phyloP scores from a whole-genome alignment of 2,113 vertebrate genomes.

The Psettodes erumei region DNA sequence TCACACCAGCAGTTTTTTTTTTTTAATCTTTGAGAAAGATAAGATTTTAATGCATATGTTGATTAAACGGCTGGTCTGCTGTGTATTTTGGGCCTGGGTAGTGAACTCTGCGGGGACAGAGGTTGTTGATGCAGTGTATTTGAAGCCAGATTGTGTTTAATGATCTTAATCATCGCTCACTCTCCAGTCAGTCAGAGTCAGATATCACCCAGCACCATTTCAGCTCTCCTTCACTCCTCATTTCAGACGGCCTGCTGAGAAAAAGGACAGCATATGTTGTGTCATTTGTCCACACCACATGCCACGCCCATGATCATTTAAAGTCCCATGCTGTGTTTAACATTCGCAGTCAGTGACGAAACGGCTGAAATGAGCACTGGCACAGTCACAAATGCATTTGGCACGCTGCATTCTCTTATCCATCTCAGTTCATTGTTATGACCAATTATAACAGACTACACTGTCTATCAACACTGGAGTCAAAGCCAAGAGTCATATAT shows the following conservation, averaged over 20 bases:
- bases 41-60: constrained; percentile 17
- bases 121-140: constrained; percentile 25
- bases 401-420: constrained; percentile 39
- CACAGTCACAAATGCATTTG: constrained; percentile 46
- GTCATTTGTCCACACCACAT: constrained; percentile 74
- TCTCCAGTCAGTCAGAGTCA: constrained; percentile 40
- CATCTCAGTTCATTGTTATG: constrained; percentile 39
- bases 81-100: not conserved
- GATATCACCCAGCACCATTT: constrained; percentile 32
- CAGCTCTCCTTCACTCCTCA: constrained; percentile 56
- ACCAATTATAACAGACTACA: constrained; percentile 43
- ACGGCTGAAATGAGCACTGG: constrained; percentile 24
- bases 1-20: constrained; percentile 2
- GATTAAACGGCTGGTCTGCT: constrained; percentile 17
- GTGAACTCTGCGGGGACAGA: not conserved
- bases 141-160: constrained; percentile 60
- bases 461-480: constrained; percentile 37
- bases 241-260: constrained; percentile 43
- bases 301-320: constrained; percentile 56
- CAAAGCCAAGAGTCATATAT: constrained; percentile 28
- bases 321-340: constrained; percentile 46
- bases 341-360: constrained; percentile 52
- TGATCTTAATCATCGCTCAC: constrained; percentile 58
- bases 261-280: constrained; percentile 60
- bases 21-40: constrained; percentile 12